Percentiles rank a stretch among this genome's conserved stretches.
Evolutionary conservation across 2,888 invertebrate genomes (phyloP).

Genomic region (Trissolcus japonicus): DNA sequence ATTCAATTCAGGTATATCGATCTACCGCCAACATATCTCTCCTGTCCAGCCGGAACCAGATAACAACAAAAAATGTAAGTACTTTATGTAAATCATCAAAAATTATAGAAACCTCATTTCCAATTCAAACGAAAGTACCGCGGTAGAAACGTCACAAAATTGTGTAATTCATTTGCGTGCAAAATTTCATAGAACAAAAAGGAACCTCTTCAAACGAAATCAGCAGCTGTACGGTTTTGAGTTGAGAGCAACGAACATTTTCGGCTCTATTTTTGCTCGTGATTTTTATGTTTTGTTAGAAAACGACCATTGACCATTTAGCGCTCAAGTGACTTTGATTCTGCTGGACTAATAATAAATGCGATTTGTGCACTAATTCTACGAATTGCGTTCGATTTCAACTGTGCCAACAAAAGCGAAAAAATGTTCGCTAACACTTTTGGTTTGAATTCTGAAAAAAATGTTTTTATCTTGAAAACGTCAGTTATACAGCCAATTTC

Average conservation of each 20-base stretch:
- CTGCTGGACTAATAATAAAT: slow-evolving; percentile 38
- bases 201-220: neutral
- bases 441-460: slow-evolving; percentile 41
- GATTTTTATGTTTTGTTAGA: slow-evolving; percentile 6
- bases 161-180: neutral
- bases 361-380: slow-evolving; percentile 43
- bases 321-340: slow-evolving; percentile 32
- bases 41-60: too few relatives aligned
- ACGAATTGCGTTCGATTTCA: slow-evolving; percentile 41
- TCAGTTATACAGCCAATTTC: too few relatives aligned
- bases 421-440: slow-evolving; percentile 41
- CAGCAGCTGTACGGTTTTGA: slow-evolving; percentile 3
- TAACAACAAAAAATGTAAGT: too few relatives aligned
- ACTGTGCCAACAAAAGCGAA: slow-evolving; percentile 2
- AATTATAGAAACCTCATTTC: too few relatives aligned
- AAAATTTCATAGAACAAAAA: neutral
- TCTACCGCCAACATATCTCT: too few relatives aligned
- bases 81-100: too few relatives aligned
- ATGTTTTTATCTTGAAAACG: neutral
- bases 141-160: too few relatives aligned
- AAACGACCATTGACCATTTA: slow-evolving; percentile 26
- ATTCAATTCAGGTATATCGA: too few relatives aligned
- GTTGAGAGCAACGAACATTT: slow-evolving; percentile 3
- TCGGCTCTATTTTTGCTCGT: slow-evolving; percentile 5
- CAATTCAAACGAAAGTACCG: too few relatives aligned